A percentile compares a stretch with the other conserved stretches of the same genome.
phyloP scores from a whole-genome alignment of 92 coral and sea anemone genomes.

The Hydrozoanthus gracilis region DNA sequence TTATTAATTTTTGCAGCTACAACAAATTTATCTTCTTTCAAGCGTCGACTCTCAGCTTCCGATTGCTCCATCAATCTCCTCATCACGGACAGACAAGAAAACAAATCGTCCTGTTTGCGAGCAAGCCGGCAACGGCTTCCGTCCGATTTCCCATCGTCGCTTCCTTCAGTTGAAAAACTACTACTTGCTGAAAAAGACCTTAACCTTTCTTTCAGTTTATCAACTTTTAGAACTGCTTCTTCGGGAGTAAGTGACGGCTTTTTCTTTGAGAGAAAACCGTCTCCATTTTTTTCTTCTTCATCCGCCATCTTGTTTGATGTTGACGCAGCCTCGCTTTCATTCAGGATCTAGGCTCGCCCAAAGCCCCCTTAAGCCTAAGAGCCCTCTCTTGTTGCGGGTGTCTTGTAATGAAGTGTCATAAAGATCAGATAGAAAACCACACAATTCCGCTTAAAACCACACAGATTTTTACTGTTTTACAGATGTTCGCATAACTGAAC shows the following conservation, averaged over 20 bases:
- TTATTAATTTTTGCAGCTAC: slow-evolving; percentile 90
- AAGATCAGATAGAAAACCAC: neutral
- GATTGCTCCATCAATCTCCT: slow-evolving; percentile 97
- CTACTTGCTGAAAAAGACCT: slow-evolving; percentile 77
- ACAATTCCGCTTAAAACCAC: neutral
- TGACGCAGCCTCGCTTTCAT: slow-evolving; percentile 82
- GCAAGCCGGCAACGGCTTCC: slow-evolving; percentile 59
- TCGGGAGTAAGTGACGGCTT: slow-evolving; percentile 60
- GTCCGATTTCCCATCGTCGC: slow-evolving; percentile 71
- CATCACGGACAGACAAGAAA: slow-evolving; percentile 94
- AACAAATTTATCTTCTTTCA: slow-evolving; percentile 90
- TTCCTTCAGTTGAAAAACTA: slow-evolving; percentile 66
- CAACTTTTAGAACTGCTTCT: slow-evolving; percentile 78
- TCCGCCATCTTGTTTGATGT: slow-evolving; percentile 49
- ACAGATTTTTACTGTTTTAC: neutral
- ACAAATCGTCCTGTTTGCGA: slow-evolving; percentile 88
- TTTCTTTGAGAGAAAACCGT: slow-evolving; percentile 45
- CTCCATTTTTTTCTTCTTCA: slow-evolving; percentile 15
- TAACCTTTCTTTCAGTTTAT: slow-evolving; percentile 73
- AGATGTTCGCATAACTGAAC: neutral
- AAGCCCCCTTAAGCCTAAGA: neutral
- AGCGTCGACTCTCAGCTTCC: slow-evolving; percentile 91
- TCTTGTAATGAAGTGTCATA: neutral
- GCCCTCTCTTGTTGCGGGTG: neutral
- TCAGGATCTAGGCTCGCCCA: neutral